Percentiles rank a stretch among this genome's conserved stretches.
Conservation (phyloP, 1,140 invertebrate genomes). For the Monomorium pharaonis region DNA sequence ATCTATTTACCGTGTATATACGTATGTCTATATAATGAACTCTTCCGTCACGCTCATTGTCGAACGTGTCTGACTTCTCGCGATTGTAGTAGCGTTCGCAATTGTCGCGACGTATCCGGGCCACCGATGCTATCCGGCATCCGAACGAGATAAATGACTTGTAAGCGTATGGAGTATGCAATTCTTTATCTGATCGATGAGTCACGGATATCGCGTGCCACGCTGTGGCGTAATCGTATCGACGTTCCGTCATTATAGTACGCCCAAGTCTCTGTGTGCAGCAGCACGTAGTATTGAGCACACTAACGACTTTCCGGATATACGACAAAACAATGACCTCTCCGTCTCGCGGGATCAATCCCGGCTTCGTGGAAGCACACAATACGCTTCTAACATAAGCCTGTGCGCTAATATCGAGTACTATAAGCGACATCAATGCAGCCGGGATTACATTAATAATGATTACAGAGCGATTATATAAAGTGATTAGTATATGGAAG, state of each 20-base stretch:
- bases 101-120: neutral
- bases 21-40: neutral
- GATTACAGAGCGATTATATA: neutral
- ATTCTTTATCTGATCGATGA: slow-evolving; percentile 33
- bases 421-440: neutral
- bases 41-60: neutral
- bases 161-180: neutral
- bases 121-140: neutral
- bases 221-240: slow-evolving; percentile 5
- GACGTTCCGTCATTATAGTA: slow-evolving; percentile 8
- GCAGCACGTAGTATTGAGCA: slow-evolving; percentile 8
- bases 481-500: neutral
- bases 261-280: neutral
- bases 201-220: neutral
- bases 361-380: slow-evolving; percentile 2
- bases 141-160: neutral
- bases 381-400: neutral
- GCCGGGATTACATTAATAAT: neutral
- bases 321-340: slow-evolving; percentile 50
- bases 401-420: neutral
- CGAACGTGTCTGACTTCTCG: neutral
- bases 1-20: slow-evolving; percentile 8
- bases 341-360: slow-evolving; percentile 12
- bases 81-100: neutral
- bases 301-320: slow-evolving; percentile 35